Percentiles rank a stretch among this genome's conserved stretches.
These are phyloP conservation scores for Cepaea hortensis DNA, from an alignment of 2,888 invertebrate genomes.

Conservation along the genomic window DNA sequence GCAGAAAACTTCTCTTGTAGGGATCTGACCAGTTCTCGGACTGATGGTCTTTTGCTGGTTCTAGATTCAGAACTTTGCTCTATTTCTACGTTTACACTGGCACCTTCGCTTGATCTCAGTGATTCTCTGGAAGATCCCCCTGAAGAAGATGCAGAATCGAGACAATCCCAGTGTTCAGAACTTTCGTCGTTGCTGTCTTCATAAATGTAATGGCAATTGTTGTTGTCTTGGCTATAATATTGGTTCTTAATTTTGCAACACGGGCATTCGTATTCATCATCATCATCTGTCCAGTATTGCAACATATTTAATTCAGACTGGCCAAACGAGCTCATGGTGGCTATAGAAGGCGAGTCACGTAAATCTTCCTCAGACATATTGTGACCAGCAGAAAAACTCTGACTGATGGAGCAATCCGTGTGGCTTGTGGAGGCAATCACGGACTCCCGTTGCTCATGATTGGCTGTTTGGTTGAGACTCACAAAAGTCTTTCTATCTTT, in stretches of 20 bases:
- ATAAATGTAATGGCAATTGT: not conserved
- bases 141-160: not conserved
- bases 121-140: not conserved
- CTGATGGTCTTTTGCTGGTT: not conserved
- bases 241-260: not conserved
- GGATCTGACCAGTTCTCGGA: not conserved
- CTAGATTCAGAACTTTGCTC: not conserved
- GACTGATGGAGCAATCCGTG: not conserved
- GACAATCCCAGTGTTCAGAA: not conserved
- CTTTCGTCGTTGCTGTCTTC: not conserved
- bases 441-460: not conserved
- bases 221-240: not conserved
- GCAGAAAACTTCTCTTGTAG: not conserved
- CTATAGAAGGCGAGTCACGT: not conserved
- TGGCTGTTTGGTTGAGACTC: not conserved
- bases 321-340: too few species aligned
- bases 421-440: not conserved
- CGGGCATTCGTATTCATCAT: not conserved
- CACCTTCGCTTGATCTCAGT: not conserved
- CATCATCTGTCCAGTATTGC: not conserved
- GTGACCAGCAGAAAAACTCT: not conserved
- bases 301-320: not conserved
- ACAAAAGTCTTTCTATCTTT: not conserved
- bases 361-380: not conserved
- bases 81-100: not conserved